These are phyloP conservation scores for Platichthys flesus DNA, from an alignment of 2,113 vertebrate genomes.

Conservation along the genomic window DNA sequence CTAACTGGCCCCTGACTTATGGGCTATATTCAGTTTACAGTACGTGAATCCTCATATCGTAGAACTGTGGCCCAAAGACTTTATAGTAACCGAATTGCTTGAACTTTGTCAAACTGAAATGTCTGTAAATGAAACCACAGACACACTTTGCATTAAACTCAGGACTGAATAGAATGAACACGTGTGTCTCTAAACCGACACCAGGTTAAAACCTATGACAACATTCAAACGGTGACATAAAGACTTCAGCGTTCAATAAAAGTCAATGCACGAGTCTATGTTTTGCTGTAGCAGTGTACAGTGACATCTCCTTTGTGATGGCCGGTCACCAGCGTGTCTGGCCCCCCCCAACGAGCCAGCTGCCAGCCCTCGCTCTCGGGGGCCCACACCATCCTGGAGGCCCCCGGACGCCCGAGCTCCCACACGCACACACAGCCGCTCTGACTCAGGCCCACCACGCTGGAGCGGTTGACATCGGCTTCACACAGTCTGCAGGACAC, in stretches of 20 bases:
- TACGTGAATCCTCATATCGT: background rate
- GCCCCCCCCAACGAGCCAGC: conserved; percentile 68
- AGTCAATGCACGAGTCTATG: rapidly evolving
- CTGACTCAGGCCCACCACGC: conserved; percentile 66
- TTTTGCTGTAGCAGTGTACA: conserved; percentile 39
- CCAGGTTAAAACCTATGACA: background rate
- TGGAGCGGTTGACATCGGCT: conserved; percentile 34
- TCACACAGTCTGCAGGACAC: conserved; percentile 59
- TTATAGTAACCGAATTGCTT: no score
- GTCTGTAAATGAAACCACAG: background rate
- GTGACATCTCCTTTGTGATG: conserved; percentile 72
- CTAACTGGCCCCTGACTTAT: background rate
- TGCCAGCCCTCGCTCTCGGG: conserved; percentile 64
- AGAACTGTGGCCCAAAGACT: no score
- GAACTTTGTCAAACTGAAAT: background rate
- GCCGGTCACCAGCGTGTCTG: conserved; percentile 58
- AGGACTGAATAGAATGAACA: no score
- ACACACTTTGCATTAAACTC: background rate
- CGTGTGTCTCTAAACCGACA: no score
- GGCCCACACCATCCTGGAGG: conserved; percentile 26
- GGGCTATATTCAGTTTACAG: background rate
- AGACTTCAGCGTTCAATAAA: background rate
- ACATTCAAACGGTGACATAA: background rate
- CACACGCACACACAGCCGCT: conserved; percentile 68
- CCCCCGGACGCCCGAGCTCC: conserved; percentile 32